Base-by-base conservation (phyloP, 2,113 vertebrate species). In the Crypturellus undulatus region DNA sequence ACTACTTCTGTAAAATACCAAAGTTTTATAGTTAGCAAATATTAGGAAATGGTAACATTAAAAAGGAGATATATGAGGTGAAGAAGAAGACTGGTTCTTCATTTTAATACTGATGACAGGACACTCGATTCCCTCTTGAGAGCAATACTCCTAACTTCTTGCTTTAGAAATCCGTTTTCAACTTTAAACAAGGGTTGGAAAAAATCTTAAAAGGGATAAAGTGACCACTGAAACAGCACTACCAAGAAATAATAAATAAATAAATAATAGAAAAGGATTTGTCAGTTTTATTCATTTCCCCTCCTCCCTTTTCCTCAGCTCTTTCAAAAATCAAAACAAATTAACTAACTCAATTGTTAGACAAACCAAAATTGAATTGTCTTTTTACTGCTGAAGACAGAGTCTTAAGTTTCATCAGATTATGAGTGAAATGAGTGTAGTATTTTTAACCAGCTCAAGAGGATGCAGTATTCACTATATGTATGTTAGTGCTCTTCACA, bases 51-150 rank as follows among this genome's bases (percentile, higher is more conserved):
- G 90, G 95, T 80, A 93, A 93, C 93, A 87, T 93, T 59, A 84
- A 94, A 97, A 94, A 95, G 77, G 73, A 92, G 92, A 96, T 91
- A 42, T 94, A 95, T 90, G 96, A 96, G 90, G 96, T 95, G 91
- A 65, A 77, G 81, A 96, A 91, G 92, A 97, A 95, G 92, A 95
- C 84, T 89, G 94, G 84, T 95, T 95, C 95, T 94, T 95, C 84
- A 94, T 93, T 95, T 89, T 96, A 90, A 93, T 79, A 80, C 89
- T 87, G 88, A 97, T 94, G 96, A 97, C 93, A 97, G 95, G 95
- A 96, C 94, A 96, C 96, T 95, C 90, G 96, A 95, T 96, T 95
- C 94, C 56, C 89, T 90, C 87, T 42, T 14, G 90, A 94, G 89
- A 90, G 90, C 69, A 95, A 91, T 67, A 81, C 82, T 95, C 73